Conservation (phyloP, 1,140 invertebrate species). For the Zelostemma sp. region DNA sequence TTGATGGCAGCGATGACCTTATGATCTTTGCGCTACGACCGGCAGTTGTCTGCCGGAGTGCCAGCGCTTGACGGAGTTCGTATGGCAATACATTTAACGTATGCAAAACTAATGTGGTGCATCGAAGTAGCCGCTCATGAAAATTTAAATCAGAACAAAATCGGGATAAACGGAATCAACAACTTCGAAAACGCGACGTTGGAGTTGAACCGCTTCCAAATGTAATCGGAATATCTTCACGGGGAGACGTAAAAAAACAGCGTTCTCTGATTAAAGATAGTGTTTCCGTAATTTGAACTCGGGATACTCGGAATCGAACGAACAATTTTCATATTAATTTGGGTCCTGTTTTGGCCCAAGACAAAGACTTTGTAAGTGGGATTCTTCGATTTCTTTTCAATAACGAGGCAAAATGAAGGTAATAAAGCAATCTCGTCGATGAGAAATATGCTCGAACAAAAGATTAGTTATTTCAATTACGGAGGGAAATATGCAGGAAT, state of each 20-base stretch:
- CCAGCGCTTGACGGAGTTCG: conserved; percentile 24
- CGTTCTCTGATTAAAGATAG: too few relatives aligned
- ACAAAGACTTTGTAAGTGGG: too few relatives aligned
- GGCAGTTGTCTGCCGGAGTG: conserved; percentile 11
- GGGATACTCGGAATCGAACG: too few relatives aligned
- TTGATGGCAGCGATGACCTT: conserved; percentile 54
- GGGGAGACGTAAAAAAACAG: too few relatives aligned
- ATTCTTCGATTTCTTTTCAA: background rate
- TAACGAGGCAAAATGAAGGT: background rate
- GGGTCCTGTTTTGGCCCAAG: too few relatives aligned
- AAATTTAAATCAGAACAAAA: background rate
- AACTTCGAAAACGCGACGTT: background rate
- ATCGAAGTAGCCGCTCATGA: background rate
- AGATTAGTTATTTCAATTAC: background rate
- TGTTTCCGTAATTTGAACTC: too few relatives aligned
- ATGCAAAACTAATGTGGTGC: conserved; percentile 12
- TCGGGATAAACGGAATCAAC: background rate
- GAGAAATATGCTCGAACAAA: background rate
- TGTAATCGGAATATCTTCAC: background rate
- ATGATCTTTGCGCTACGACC: conserved; percentile 35
- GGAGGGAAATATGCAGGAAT: conserved; percentile 1
- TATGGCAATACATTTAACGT: conserved; percentile 20
- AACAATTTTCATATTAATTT: too few relatives aligned
- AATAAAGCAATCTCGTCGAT: background rate
- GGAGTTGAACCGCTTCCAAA: background rate